Base-by-base conservation (phyloP, 2,888 invertebrate species). In the Brachyptera risi region DNA sequence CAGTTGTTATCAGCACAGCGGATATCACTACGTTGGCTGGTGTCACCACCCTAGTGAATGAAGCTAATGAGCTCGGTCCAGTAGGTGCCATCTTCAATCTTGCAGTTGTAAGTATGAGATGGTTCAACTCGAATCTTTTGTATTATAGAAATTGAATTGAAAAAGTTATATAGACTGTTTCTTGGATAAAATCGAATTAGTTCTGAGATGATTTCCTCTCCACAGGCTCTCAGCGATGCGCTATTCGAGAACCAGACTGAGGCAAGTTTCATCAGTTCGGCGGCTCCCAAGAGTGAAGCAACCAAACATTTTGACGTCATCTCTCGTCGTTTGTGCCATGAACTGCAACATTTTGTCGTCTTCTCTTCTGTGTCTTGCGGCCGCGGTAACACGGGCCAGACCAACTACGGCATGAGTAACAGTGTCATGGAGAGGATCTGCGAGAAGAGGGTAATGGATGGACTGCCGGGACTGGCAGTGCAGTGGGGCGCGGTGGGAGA, bases 401-500 rank as follows among this genome's bases (percentile, higher is more conserved):
- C 90, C 19, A 93, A 92, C 77, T 96, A 95, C 73, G 95, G 92
- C 24, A 87, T 89, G 80, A 87, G 92, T 44, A 96, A 95, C 77
- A 92, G 92, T 0, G 83, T 88, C 3, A 92, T 94, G 92, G 93
- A 95, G 74, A 81, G 92, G 66, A 85, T 95, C 67, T 90, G 90
- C 71, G 94, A 92, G 73, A 76, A 79, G 69, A 82, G 92, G 66
- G 79, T 79, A 69, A 75, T 74, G 59, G 83, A 85, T 5, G 89
- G 90, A 0, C 78, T 86, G 0, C 90, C 92, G 1, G 94, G 82
- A 0, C 74, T 92, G 63, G 94, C 94, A 1, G 84, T 96, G 9
- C 92, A 96, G 73, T 96, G 95, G 94, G 95, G 96, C 38, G 94
- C 93, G 35, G 83, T 96, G 58, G 96, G 93, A 57, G 95, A 96